These are phyloP conservation scores for Poecilia velifera DNA, from an alignment of 2,797 vertebrate genomes.

Conservation along the genomic window DNA sequence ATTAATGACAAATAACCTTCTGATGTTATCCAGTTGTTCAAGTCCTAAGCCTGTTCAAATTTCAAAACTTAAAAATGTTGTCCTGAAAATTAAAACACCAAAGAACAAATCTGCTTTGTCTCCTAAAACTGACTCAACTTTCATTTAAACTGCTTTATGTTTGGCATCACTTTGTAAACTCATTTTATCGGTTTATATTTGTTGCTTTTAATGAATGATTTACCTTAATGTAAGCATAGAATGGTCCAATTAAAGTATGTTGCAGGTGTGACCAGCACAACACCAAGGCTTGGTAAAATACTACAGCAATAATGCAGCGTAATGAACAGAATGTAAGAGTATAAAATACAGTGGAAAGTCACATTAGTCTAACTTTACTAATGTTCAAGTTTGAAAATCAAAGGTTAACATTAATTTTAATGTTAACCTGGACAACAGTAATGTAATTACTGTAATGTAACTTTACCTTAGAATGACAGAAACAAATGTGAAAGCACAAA, in stretches of 20 bases:
- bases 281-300: not conserved
- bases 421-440: too few species aligned
- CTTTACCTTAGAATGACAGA: not conserved
- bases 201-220: not conserved
- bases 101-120: not conserved
- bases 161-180: not conserved
- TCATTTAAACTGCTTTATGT: not conserved
- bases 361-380: not conserved
- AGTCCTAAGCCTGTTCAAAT: not conserved
- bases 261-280: not conserved
- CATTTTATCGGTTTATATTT: not conserved
- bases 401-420: not conserved
- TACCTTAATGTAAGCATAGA: not conserved
- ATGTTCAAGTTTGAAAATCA: not conserved
- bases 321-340: not conserved
- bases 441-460: not conserved
- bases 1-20: not conserved
- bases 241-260: not conserved
- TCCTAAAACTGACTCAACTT: not conserved
- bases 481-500: not conserved
- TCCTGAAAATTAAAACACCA: not conserved
- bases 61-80: not conserved
- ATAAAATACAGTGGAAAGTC: not conserved
- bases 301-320: not conserved
- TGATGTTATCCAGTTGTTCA: not conserved